Evolutionary conservation across 2,797 vertebrate genomes (phyloP).

Genomic region (Lutjanus argentimaculatus): DNA sequence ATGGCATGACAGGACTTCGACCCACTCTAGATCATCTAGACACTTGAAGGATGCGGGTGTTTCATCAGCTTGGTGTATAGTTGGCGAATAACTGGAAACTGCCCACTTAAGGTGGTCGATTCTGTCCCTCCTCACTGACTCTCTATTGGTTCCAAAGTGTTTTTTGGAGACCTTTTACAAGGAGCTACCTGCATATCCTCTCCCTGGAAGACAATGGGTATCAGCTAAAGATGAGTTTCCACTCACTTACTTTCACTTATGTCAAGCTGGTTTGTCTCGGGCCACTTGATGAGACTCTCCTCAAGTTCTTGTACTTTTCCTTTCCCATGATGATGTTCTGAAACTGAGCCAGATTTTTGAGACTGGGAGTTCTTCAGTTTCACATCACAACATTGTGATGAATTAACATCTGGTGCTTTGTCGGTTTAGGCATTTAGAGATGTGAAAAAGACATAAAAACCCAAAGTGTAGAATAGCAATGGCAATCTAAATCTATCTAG

Average conservation of each 20-base stretch:
- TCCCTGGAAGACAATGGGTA: too few species aligned
- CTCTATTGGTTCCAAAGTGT: too few species aligned
- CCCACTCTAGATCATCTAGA: too few species aligned
- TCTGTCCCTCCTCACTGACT: too few species aligned
- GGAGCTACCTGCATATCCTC: neutral
- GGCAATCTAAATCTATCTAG: neutral
- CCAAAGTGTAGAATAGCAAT: neutral
- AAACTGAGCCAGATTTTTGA: conserved; percentile 9
- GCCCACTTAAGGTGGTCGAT: too few species aligned
- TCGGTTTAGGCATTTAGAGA: neutral
- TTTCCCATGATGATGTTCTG: neutral
- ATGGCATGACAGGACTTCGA: too few species aligned
- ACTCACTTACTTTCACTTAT: neutral
- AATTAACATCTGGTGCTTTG: neutral
- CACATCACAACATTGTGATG: neutral
- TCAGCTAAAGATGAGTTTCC: neutral
- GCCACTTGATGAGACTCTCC: neutral
- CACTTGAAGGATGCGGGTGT: too few species aligned
- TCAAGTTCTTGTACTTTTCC: neutral
- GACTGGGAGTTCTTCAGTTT: neutral
- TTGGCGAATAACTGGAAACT: too few species aligned
- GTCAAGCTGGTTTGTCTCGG: neutral
- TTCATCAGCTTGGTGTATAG: too few species aligned
- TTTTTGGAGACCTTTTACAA: neutral
- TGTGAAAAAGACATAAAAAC: neutral